Evolutionary conservation across 2,797 vertebrate genomes (phyloP).

Genomic region (Myotis vivesi): DNA sequence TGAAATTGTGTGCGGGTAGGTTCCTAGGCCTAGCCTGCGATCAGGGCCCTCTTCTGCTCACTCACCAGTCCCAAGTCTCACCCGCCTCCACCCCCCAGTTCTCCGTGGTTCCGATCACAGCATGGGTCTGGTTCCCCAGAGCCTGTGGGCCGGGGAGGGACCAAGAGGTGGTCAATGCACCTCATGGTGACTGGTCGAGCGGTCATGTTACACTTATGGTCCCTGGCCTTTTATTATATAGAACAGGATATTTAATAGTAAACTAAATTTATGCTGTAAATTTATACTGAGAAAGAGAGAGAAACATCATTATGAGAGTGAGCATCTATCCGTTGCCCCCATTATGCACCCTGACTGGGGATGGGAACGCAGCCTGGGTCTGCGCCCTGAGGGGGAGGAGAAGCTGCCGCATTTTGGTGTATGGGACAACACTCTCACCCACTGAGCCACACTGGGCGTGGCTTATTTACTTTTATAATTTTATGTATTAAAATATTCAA

Average conservation of each 20-base stretch:
- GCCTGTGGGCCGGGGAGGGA: too few species aligned
- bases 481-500: conserved; percentile 78
- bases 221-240: too few species aligned
- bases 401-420: not conserved
- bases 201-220: too few species aligned
- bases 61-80: too few species aligned
- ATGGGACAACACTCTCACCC: not conserved
- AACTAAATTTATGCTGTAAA: conserved; percentile 55
- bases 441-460: not conserved
- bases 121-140: too few species aligned
- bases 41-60: too few species aligned
- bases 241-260: conserved; percentile 60
- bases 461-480: conserved; percentile 72
- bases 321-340: not conserved
- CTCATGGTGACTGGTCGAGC: too few species aligned
- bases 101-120: too few species aligned
- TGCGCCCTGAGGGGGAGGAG: not conserved
- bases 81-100: too few species aligned
- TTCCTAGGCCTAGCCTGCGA: too few species aligned
- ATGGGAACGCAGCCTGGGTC: not conserved
- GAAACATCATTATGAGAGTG: not conserved
- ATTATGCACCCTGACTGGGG: not conserved
- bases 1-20: too few species aligned
- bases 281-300: not conserved
- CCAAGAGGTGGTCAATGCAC: too few species aligned